Conservation (phyloP, 1,140 invertebrate genomes). For the Eulimnadia texana region DNA sequence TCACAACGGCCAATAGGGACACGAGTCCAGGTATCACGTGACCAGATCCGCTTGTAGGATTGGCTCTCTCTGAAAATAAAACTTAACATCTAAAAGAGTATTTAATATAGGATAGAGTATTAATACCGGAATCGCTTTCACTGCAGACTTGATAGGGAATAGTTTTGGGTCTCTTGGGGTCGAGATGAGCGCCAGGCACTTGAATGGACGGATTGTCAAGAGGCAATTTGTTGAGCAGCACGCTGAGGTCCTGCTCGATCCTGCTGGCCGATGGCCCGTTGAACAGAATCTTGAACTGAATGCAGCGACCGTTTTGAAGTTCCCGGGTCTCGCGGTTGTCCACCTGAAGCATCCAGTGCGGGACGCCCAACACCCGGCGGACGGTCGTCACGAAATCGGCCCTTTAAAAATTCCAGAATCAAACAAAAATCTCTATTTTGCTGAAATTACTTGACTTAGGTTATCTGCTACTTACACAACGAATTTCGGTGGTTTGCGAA, state of each 20-base stretch:
- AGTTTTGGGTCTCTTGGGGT: slow-evolving; percentile 34
- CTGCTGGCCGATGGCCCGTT: slow-evolving; percentile 52
- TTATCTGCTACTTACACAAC: slow-evolving; percentile 56
- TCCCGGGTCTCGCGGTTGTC: slow-evolving; percentile 63
- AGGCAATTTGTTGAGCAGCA: slow-evolving; percentile 52
- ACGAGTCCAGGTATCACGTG: no score
- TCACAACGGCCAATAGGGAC: no score
- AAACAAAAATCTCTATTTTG: no score
- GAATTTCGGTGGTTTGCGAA: slow-evolving; percentile 71
- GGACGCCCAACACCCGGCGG: slow-evolving; percentile 63
- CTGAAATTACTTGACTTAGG: no score
- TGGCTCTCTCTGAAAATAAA: no score
- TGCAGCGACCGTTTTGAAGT: slow-evolving; percentile 59
- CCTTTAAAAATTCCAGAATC: no score
- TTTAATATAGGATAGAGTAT: neutral
- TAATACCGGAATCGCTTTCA: slow-evolving; percentile 9
- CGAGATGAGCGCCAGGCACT: slow-evolving; percentile 54
- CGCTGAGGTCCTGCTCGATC: slow-evolving; percentile 60
- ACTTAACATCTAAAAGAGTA: no score
- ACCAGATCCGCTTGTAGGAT: no score
- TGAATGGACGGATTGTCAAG: slow-evolving; percentile 55
- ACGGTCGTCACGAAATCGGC: slow-evolving; percentile 72
- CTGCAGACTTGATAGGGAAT: slow-evolving; percentile 14
- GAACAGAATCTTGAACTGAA: slow-evolving; percentile 50
- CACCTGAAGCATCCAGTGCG: slow-evolving; percentile 75